A percentile compares a stretch with the other conserved stretches of the same genome.
phyloP scores from a whole-genome alignment of 2,888 invertebrate genomes.

The Byasa hedistus region DNA sequence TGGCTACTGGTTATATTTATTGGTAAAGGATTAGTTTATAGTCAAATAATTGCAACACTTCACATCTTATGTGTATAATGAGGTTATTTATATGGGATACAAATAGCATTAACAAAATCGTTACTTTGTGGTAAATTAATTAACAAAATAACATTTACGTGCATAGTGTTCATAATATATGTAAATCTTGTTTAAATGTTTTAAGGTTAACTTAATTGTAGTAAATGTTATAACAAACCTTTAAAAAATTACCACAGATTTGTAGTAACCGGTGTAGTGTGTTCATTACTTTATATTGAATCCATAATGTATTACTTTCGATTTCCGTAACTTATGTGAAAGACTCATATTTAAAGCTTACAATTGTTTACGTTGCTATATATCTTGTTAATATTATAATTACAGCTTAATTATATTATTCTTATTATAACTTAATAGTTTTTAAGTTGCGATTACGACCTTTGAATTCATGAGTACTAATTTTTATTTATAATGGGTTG shows the following conservation, averaged over 20 bases:
- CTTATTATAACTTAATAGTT: no score
- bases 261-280: slow-evolving; percentile 7
- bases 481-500: no score
- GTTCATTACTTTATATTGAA: slow-evolving; percentile 2
- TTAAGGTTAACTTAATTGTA: no score
- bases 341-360: background rate
- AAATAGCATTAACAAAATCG: background rate
- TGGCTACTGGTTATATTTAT: background rate
- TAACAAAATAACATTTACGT: background rate
- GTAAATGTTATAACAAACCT: no score
- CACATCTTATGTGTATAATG: background rate
- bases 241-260: background rate
- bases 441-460: no score
- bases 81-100: background rate
- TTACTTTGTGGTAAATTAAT: background rate
- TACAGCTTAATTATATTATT: background rate
- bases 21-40: background rate
- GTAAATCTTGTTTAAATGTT: no score
- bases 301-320: slow-evolving; percentile 16
- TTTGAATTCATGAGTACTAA: no score
- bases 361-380: background rate
- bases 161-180: no score
- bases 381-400: background rate
- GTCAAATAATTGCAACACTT: background rate
- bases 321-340: slow-evolving; percentile 17